Evolutionary conservation across 2,113 vertebrate genomes (phyloP).

Genomic region (Campylomormyrus numenius): DNA sequence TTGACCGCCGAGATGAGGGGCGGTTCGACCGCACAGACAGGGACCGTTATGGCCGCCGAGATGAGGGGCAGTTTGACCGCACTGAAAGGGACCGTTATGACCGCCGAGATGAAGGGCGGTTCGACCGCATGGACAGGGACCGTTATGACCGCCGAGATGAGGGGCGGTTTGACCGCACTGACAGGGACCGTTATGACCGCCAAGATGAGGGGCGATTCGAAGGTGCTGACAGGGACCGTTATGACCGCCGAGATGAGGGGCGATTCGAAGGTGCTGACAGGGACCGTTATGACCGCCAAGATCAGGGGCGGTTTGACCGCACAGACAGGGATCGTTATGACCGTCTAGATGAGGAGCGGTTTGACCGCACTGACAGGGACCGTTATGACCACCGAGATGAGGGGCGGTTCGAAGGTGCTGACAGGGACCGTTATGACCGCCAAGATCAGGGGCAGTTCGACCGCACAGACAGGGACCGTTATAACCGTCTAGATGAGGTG

Average conservation of each 20-base stretch:
- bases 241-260: slow-evolving; percentile 33
- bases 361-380: slow-evolving; percentile 35
- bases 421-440: slow-evolving; percentile 23
- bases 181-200: slow-evolving; percentile 31
- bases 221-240: slow-evolving; percentile 31
- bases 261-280: slow-evolving; percentile 9
- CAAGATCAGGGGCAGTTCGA: slow-evolving; percentile 31
- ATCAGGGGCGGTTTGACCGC: slow-evolving; percentile 30
- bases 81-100: slow-evolving; percentile 32
- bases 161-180: slow-evolving; percentile 29
- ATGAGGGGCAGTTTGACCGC: slow-evolving; percentile 15
- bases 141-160: neutral
- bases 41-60: slow-evolving; percentile 32
- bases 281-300: slow-evolving; percentile 33
- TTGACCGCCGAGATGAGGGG: neutral
- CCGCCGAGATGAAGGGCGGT: slow-evolving; percentile 27
- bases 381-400: slow-evolving; percentile 29
- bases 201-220: slow-evolving; percentile 26
- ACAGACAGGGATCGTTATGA: slow-evolving; percentile 22
- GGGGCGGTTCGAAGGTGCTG: slow-evolving; percentile 21
- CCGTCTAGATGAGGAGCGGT: slow-evolving; percentile 26
- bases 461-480: slow-evolving; percentile 24
- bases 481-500: slow-evolving; percentile 23
- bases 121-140: slow-evolving; percentile 29
- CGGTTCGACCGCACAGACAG: slow-evolving; percentile 26